Evolutionary conservation across 1,140 invertebrate species (phyloP).

Genomic region (Drosophila sp.): DNA sequence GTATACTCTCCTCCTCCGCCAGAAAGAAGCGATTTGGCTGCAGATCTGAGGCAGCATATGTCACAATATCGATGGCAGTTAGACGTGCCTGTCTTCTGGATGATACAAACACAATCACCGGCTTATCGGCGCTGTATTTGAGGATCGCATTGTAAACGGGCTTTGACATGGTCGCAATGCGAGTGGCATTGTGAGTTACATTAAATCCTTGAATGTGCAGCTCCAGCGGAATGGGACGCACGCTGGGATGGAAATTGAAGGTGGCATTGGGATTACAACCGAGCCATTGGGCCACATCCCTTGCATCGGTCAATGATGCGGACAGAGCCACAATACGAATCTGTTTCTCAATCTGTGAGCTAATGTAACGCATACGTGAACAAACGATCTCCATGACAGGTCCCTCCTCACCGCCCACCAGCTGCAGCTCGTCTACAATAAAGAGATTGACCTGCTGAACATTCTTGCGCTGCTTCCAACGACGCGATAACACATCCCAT

Average conservation of each 20-base stretch:
- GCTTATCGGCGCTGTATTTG: constrained; percentile 93
- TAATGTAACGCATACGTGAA: constrained; percentile 98
- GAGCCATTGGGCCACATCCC: constrained; percentile 98
- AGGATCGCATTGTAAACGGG: constrained; percentile 98
- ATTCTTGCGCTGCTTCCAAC: constrained; percentile 99
- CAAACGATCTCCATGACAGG: constrained; percentile 98
- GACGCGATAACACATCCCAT: constrained; percentile 98
- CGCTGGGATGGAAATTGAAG: constrained; percentile 99
- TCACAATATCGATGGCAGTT: constrained; percentile 97
- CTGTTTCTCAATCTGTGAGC: constrained; percentile 96
- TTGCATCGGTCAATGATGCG: constrained; percentile 96
- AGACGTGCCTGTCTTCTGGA: constrained; percentile 96
- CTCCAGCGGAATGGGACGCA: constrained; percentile 97
- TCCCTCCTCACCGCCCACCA: constrained; percentile 94
- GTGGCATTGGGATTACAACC: constrained; percentile 96
- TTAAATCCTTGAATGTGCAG: constrained; percentile 99
- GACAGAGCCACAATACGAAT: constrained; percentile 98
- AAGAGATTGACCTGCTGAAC: constrained; percentile 99
- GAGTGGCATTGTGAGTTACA: constrained; percentile 97
- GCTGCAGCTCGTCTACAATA: constrained; percentile 98
- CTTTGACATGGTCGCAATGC: constrained; percentile 98
- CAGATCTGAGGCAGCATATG: constrained; percentile 95
- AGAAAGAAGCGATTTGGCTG: constrained; percentile 95
- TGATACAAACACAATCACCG: constrained; percentile 98
- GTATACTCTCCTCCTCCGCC: constrained; percentile 93